Conservation (phyloP, 2,888 invertebrate species). For the Drosophila buzzatii region DNA sequence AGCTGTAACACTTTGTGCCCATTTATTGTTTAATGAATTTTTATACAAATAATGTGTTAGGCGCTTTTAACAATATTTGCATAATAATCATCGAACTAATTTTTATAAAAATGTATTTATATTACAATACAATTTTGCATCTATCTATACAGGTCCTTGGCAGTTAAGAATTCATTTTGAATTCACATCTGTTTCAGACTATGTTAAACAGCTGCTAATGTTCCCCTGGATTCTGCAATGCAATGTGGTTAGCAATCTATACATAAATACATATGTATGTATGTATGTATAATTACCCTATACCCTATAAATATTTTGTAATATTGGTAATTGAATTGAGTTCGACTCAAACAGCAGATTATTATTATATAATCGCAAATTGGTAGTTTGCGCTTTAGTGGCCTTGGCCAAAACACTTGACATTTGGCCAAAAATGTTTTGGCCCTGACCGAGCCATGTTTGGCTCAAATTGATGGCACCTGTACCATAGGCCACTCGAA, state of each 20-base stretch:
- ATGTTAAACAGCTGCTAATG: not conserved
- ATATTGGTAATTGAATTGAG: not conserved
- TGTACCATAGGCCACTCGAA: conserved; percentile 31
- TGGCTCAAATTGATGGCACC: conserved; percentile 49
- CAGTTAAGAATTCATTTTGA: too few species aligned
- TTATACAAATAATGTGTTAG: not conserved
- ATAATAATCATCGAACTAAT: not conserved
- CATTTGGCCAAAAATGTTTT: conserved; percentile 49
- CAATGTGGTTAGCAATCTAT: not conserved
- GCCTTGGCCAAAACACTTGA: conserved; percentile 58
- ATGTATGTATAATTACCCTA: too few species aligned
- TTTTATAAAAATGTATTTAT: not conserved
- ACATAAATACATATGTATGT: not conserved
- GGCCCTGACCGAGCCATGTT: conserved; percentile 45
- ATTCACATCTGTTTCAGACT: not conserved
- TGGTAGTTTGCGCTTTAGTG: not conserved
- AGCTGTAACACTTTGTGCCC: not conserved
- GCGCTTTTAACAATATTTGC: not conserved
- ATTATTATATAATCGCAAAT: conserved; percentile 1
- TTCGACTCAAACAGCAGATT: not conserved
- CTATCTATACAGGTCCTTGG: too few species aligned
- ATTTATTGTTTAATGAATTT: not conserved
- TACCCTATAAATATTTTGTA: not conserved
- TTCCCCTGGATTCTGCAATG: not conserved
- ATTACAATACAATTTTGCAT: not conserved